Evolutionary conservation across 2,113 vertebrate species (phyloP).

Genomic region (Corythornis madagascariensis): DNA sequence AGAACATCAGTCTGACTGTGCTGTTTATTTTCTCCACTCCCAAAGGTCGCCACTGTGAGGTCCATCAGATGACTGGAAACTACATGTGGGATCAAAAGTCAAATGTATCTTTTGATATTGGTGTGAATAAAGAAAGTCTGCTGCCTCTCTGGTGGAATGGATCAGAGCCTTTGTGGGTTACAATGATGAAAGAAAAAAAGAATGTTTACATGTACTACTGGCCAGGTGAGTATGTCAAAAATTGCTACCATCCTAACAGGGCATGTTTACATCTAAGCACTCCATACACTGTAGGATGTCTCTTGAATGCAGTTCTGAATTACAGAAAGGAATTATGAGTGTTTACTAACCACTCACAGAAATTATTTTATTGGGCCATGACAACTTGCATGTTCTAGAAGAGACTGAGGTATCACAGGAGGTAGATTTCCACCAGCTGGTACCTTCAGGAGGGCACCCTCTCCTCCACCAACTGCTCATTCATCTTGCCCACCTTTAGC

Average conservation of each 20-base stretch:
- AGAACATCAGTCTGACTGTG: background rate
- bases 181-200: slow-evolving; percentile 85
- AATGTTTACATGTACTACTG: slow-evolving; percentile 94
- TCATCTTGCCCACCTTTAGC: background rate
- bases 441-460: background rate
- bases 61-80: slow-evolving; percentile 94
- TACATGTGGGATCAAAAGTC: slow-evolving; percentile 91
- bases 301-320: background rate
- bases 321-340: background rate
- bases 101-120: slow-evolving; percentile 88
- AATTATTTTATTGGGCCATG: background rate
- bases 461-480: background rate
- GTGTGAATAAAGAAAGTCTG: slow-evolving; percentile 86
- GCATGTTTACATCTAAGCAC: background rate
- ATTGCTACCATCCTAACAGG: background rate
- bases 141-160: slow-evolving; percentile 94
- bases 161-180: slow-evolving; percentile 94
- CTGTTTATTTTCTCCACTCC: background rate
- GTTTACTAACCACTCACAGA: background rate
- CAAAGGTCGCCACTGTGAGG: slow-evolving; percentile 87
- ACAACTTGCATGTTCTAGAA: background rate
- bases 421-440: background rate
- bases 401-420: background rate
- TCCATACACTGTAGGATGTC: background rate
- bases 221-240: slow-evolving; percentile 84